These are phyloP conservation scores for Habropoda laboriosa DNA, from an alignment of 1,140 invertebrate species.

Conservation along the genomic window DNA sequence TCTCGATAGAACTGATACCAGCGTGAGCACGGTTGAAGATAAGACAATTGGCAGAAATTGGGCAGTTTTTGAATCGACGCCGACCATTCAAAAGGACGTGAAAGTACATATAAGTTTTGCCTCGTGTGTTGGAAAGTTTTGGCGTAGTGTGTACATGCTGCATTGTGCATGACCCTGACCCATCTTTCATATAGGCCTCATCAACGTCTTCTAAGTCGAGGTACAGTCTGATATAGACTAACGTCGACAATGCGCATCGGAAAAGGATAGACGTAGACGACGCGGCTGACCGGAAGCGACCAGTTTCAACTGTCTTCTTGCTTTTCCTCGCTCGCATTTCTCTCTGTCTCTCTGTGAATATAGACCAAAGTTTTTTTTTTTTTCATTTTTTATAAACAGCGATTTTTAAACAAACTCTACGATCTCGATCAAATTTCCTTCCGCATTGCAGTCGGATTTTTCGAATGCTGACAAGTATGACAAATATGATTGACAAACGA, in stretches of 20 bases:
- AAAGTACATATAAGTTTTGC: constrained; percentile 8
- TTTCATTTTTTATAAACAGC: too few relatives aligned
- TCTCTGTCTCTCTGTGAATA: too few relatives aligned
- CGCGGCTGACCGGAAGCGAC: constrained; percentile 52
- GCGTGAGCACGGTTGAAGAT: neutral
- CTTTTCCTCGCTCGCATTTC: constrained; percentile 23
- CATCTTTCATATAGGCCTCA: constrained; percentile 74
- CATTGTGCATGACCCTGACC: constrained; percentile 75
- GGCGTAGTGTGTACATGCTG: constrained; percentile 65
- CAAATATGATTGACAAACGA: neutral
- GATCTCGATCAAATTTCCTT: too few relatives aligned
- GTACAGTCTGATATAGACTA: constrained; percentile 68
- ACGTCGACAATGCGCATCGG: constrained; percentile 35
- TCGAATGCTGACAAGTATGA: neutral
- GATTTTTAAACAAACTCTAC: too few relatives aligned
- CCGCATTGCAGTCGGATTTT: neutral
- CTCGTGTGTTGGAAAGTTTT: constrained; percentile 52
- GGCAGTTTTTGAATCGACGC: neutral
- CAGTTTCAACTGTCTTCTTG: constrained; percentile 44
- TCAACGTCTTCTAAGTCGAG: constrained; percentile 71
- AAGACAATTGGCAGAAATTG: neutral
- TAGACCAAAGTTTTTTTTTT: too few relatives aligned
- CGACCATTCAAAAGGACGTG: neutral
- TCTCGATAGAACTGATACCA: neutral
- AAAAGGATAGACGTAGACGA: constrained; percentile 47